Evolutionary conservation across 2,888 invertebrate species (phyloP).

Genomic region (Caenorhabditis imperialis): DNA sequence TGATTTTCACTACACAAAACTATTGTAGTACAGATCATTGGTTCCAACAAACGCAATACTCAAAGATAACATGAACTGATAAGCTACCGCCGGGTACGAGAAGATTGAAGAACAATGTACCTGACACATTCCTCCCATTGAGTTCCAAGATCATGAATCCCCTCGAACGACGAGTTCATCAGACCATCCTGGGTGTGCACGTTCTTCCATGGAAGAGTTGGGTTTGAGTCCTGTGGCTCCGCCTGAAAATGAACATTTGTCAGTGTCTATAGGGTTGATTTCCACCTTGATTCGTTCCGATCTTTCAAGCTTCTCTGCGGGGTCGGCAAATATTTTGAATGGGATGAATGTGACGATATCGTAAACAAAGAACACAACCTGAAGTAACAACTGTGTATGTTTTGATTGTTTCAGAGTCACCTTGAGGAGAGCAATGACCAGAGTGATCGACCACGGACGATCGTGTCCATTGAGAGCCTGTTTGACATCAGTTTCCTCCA

Average conservation of each 20-base stretch:
- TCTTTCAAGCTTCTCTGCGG: constrained; percentile 69
- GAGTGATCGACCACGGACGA: constrained; percentile 56
- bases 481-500: constrained; percentile 50
- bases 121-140: constrained; percentile 79
- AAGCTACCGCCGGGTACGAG: not conserved
- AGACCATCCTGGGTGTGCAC: constrained; percentile 69
- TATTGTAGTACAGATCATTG: constrained; percentile 5
- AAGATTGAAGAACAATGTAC: constrained; percentile 30
- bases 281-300: constrained; percentile 71
- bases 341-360: constrained; percentile 75
- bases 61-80: constrained; percentile 8
- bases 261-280: constrained; percentile 5
- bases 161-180: constrained; percentile 77
- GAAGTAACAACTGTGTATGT: constrained; percentile 47
- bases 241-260: constrained; percentile 55
- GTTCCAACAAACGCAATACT: constrained; percentile 11
- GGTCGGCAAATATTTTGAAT: constrained; percentile 77
- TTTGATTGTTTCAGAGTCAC: constrained; percentile 24
- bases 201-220: constrained; percentile 74
- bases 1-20: constrained; percentile 9
- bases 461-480: constrained; percentile 55
- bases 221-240: constrained; percentile 64
- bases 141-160: constrained; percentile 79
- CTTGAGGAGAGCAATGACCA: constrained; percentile 53
- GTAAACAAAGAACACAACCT: constrained; percentile 74